A percentile compares a stretch with the other conserved stretches of the same genome.
Conservation (phyloP, 2,797 vertebrate genomes). For the Antrozous pallidus region DNA sequence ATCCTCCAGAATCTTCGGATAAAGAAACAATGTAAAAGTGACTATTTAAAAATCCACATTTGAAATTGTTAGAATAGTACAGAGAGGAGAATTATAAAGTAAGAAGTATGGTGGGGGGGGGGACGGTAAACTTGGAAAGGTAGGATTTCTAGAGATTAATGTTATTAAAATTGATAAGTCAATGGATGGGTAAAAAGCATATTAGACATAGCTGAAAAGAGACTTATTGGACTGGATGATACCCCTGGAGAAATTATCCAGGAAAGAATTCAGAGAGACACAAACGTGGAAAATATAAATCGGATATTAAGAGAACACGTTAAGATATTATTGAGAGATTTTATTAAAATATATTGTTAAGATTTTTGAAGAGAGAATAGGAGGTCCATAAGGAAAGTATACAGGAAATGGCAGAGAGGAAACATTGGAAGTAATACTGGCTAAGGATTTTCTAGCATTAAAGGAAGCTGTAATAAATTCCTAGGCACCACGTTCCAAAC, state of each 20-base stretch:
- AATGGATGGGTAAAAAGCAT: background rate
- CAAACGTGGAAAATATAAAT: background rate
- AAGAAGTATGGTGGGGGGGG: background rate
- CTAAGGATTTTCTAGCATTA: background rate
- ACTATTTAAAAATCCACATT: background rate
- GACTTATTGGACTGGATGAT: slow-evolving; percentile 3
- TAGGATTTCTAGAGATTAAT: slow-evolving; percentile 35
- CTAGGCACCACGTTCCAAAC: background rate
- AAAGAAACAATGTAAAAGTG: background rate
- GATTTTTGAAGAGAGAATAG: background rate
- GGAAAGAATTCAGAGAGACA: background rate
- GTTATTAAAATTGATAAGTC: background rate
- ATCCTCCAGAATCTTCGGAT: background rate
- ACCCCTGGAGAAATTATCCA: background rate
- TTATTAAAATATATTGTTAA: background rate
- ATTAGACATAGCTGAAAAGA: background rate
- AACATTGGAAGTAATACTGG: background rate
- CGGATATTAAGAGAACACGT: background rate
- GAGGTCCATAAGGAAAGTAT: background rate
- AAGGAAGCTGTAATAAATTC: background rate
- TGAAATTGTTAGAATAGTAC: background rate
- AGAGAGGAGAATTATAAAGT: background rate
- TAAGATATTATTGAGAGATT: background rate
- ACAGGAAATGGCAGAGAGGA: background rate
- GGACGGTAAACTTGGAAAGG: background rate